These are phyloP conservation scores for Phalacrocorax brasilianus DNA, from an alignment of 2,113 vertebrate genomes.

Conservation along the genomic window DNA sequence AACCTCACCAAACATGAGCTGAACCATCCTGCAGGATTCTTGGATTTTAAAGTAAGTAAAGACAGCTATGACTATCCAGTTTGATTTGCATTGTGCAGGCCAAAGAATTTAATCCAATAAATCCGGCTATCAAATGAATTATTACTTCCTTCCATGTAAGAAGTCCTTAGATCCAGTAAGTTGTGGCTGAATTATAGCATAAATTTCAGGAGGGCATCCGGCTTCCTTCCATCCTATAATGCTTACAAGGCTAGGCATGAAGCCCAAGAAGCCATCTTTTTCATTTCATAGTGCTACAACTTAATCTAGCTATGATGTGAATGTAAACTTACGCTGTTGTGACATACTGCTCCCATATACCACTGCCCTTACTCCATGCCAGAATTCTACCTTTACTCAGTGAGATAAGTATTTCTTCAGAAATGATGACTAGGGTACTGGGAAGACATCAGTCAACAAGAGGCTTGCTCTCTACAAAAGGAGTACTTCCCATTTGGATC, in stretches of 20 bases:
- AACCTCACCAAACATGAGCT: neutral
- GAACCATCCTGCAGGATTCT: neutral
- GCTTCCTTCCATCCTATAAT: neutral
- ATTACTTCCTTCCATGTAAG: constrained; percentile 26
- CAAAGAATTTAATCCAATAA: constrained; percentile 19
- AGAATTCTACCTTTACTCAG: neutral
- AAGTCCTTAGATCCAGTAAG: constrained; percentile 28
- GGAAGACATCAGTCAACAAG: constrained; percentile 3
- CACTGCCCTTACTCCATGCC: neutral
- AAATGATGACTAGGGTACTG: neutral
- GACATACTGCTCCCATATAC: neutral
- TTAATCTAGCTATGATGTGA: neutral
- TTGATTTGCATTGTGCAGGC: constrained; percentile 20
- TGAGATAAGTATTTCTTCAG: constrained; percentile 18
- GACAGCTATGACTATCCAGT: neutral
- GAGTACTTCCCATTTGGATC: neutral
- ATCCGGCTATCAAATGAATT: neutral
- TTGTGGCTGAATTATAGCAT: constrained; percentile 12
- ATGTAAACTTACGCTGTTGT: neutral
- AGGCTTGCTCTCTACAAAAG: neutral
- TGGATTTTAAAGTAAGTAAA: neutral
- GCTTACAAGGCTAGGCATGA: neutral
- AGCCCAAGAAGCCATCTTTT: constrained; percentile 31
- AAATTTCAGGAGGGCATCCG: constrained; percentile 28
- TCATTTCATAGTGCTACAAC: neutral